Base-by-base conservation (phyloP, 1,140 invertebrate genomes). In the Vollenhovia emeryi region DNA sequence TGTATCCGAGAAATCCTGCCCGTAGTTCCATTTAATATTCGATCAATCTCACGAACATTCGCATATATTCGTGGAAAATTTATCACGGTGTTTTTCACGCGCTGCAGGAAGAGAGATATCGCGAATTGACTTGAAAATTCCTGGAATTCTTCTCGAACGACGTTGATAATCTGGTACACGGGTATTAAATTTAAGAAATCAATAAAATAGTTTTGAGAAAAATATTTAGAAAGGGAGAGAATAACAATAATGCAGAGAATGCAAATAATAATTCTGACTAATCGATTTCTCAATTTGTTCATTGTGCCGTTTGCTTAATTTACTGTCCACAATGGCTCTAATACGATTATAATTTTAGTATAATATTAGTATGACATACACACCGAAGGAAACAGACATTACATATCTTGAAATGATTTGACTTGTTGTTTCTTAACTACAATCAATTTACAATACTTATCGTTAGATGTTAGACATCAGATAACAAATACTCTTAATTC, bases 21-120 rank as follows among this genome's bases (percentile, higher is more conserved):
- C 36, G 50, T 40, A 57, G 9, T 59, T 80, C n/a, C 13, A 52
- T 55, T 57, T 69, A 57, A 71, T 80, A 59, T 73, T 59, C 66
- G 8, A 82, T 82, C 78, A 36, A 82, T 73, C 50, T 45, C 13
- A 13, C 64, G 9, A 80, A 52, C 24, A 69, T 24, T 78, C 33
- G 24, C 33, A 30, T 2, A 6, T 57, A 69, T 82, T 71, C 48
- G 24, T 57, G 50, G 18, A 82, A 82, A 57, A 45, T 40, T 80
- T 71, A 57, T 73, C 78, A 57, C 33, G n/a, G n/a, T 43, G 40
- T 43, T 57, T 73, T 60, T 15, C 60, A 79, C 21, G 30, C n/a
- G 43, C 27, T 40, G 18, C 6, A 18, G 7, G 11, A 43, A 55
- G 6, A 21, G 15, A 24, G n/a, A 78, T 30, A 43, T 62, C 45